These are phyloP conservation scores for Lysandra bellargus DNA, from an alignment of 2,888 invertebrate species.

Conservation along the genomic window DNA sequence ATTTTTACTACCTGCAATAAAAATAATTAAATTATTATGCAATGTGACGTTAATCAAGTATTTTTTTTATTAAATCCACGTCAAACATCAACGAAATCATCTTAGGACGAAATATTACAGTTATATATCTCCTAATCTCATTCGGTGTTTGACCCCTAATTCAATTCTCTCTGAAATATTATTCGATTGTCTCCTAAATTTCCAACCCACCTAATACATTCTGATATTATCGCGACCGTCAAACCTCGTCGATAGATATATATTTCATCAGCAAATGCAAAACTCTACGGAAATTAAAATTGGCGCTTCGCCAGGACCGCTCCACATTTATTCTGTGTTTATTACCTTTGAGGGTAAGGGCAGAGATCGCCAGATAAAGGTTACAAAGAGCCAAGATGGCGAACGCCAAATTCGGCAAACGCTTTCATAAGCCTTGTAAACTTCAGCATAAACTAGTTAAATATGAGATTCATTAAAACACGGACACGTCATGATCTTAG, in stretches of 20 bases:
- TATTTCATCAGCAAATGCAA: slow-evolving; percentile 38
- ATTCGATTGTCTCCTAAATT: slow-evolving; percentile 4
- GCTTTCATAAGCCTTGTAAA: background rate
- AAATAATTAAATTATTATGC: no score
- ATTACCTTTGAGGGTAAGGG: slow-evolving; percentile 19
- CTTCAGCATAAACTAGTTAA: background rate
- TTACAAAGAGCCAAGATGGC: slow-evolving; percentile 10
- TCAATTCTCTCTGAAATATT: slow-evolving; percentile 4
- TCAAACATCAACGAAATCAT: no score
- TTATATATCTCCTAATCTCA: background rate
- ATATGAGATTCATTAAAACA: background rate
- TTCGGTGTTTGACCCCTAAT: background rate
- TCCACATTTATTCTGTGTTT: slow-evolving; percentile 26
- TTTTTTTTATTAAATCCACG: no score
- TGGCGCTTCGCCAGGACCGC: slow-evolving; percentile 36
- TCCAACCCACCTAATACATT: slow-evolving; percentile 13
- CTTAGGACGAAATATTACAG: background rate
- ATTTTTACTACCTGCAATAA: no score
- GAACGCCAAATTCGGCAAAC: background rate
- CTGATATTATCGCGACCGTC: slow-evolving; percentile 5
- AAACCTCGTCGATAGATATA: slow-evolving; percentile 20
- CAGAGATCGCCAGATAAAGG: slow-evolving; percentile 19
- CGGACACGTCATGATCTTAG: background rate
- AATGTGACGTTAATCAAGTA: no score
- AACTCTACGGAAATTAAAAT: slow-evolving; percentile 42